Base-by-base conservation (phyloP, 2,113 vertebrate genomes). In the Hippoglossus stenolepis region DNA sequence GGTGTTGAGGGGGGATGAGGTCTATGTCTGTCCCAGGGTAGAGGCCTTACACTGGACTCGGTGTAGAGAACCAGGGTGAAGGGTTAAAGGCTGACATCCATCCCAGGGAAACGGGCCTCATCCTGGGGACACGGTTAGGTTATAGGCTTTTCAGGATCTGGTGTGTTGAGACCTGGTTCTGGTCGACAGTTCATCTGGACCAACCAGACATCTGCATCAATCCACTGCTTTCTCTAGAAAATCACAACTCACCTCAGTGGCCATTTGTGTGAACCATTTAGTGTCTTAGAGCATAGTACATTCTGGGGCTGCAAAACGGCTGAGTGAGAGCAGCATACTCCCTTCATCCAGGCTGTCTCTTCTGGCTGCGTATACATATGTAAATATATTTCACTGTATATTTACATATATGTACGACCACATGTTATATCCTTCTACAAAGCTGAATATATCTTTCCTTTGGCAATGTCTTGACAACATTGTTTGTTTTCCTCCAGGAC, bases 381-480 rank as follows among this genome's bases (percentile, higher is more conserved):
- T 80, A 90, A 85, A 90, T 83, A 87, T 85, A 84, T 65, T 10
- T 61, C 73, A 61, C 69, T 57, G 65, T 84, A 88, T 90, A 88
- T 86, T 71, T 88, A 80, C 83, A 87, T 85, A 77, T 83, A 65
- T 86, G 76, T 83, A 86, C 79, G 83, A 74, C 75, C 73, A 71
- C 65, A 61, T 68, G 45, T 70, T 74, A 59, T 71, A 64, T 71
- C 53, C 77, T 65, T 82, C 81, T 85, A 79, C 78, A 85, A 85
- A 89, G 74, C 75, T 91, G 83, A 90, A 87, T 85, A 86, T 77
- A 82, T 80, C 70, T 86, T 90, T 87, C 88, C 88, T 91, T 86
- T 91, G 73, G 75, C 84, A 84, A 90, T 79, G 80, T 74, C 66
- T 86, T 91, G 58, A 85, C 68, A 80, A 75, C 61, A 65, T 64